Evolutionary conservation across 2,888 invertebrate genomes (phyloP).

Genomic region (Morpho deidamia): DNA sequence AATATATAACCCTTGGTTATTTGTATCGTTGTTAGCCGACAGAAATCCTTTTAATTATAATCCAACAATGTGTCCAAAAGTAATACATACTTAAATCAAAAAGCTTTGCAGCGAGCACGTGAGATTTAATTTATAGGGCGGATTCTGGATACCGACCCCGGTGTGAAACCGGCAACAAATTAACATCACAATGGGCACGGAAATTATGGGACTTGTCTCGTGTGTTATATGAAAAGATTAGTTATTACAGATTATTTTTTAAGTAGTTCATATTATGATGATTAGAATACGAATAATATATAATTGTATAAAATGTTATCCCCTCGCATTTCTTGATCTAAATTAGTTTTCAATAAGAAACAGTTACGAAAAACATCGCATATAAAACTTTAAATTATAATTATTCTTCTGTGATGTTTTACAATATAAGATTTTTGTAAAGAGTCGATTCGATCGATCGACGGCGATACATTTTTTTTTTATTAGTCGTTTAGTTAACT

Average conservation of each 20-base stretch:
- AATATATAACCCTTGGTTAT: background rate
- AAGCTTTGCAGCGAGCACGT: conserved; percentile 40
- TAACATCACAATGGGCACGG: conserved; percentile 3
- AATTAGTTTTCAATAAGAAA: no score
- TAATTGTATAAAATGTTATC: no score
- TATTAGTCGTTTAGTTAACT: no score
- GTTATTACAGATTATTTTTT: background rate
- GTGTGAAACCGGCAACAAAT: conserved; percentile 2
- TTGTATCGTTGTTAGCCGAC: background rate
- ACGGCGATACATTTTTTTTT: no score
- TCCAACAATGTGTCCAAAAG: background rate
- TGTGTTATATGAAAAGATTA: background rate
- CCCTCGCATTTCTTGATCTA: no score
- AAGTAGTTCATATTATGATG: background rate
- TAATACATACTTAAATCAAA: conserved; percentile 1
- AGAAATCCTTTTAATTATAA: background rate
- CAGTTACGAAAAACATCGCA: no score
- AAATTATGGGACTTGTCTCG: background rate
- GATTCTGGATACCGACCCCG: conserved; percentile 31
- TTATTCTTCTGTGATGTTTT: no score
- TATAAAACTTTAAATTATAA: no score
- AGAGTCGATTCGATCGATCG: no score
- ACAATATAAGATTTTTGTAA: no score
- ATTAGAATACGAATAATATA: no score
- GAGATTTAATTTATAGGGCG: conserved; percentile 33